Evolutionary conservation across 2,888 invertebrate species (phyloP).

Genomic region (Mythimna pallens): DNA sequence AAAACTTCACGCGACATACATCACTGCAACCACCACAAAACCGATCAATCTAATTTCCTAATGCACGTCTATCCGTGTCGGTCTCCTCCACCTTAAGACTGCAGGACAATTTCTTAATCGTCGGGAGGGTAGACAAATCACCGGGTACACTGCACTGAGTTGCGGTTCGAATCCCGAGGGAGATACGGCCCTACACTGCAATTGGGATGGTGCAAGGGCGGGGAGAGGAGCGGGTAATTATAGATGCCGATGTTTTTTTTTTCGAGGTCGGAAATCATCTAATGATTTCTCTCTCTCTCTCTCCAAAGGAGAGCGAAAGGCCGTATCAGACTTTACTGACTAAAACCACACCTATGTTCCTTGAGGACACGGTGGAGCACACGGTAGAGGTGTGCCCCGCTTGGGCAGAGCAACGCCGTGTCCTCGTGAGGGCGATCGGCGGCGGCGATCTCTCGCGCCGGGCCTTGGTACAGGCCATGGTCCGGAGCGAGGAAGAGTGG

Average conservation of each 20-base stretch:
- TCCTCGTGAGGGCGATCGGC: no score
- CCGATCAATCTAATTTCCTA: constrained; percentile 60
- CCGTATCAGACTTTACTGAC: no score
- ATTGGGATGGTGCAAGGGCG: constrained; percentile 63
- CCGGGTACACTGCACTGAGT: constrained; percentile 81
- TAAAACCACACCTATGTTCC: no score
- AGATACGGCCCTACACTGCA: constrained; percentile 73
- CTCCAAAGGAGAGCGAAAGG: no score
- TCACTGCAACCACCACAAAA: constrained; percentile 20
- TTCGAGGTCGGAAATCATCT: no score
- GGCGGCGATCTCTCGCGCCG: no score
- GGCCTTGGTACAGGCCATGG: no score
- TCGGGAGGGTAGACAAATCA: constrained; percentile 84
- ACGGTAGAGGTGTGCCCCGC: no score
- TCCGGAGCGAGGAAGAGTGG: no score
- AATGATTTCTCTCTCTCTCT: no score
- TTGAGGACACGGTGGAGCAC: no score
- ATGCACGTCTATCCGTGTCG: constrained; percentile 50
- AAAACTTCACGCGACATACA: constrained; percentile 16
- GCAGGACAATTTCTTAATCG: constrained; percentile 85
- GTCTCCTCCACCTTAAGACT: constrained; percentile 68
- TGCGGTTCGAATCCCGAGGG: constrained; percentile 79
- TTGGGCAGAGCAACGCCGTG: no score
- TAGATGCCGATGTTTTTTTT: not conserved
- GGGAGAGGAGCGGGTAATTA: constrained; percentile 40